Evolutionary conservation across 2,113 vertebrate genomes (phyloP).

Genomic region (Albula glossodonta): DNA sequence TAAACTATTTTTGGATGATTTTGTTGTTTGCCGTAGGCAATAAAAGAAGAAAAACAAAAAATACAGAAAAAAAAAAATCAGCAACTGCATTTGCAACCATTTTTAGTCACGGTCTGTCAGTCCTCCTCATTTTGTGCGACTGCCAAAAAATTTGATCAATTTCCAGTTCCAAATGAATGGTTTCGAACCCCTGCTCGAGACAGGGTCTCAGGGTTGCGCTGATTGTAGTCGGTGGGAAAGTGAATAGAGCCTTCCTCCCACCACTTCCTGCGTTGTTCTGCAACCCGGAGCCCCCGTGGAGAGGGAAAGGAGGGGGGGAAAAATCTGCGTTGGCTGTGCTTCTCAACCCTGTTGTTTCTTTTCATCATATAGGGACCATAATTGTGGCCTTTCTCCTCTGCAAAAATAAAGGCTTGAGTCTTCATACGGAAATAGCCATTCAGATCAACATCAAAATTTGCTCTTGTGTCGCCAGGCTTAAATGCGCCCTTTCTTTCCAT

Average conservation of each 20-base stretch:
- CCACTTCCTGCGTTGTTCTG: background rate
- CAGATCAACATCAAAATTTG: conserved; percentile 1
- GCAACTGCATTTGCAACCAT: background rate
- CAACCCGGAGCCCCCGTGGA: background rate
- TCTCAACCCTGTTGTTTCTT: conserved; percentile 14
- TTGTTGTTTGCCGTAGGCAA: background rate
- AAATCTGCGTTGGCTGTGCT: background rate
- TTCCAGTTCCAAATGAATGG: background rate
- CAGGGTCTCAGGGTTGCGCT: background rate
- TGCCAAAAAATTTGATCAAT: background rate
- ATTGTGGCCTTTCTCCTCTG: conserved; percentile 15
- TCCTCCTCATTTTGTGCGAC: background rate
- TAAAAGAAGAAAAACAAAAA: background rate
- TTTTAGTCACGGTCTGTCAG: background rate
- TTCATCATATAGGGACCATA: conserved; percentile 6
- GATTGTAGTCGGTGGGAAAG: background rate
- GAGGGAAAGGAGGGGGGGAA: background rate
- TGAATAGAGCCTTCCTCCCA: background rate
- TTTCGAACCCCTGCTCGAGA: background rate
- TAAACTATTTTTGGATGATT: background rate
- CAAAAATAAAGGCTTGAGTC: background rate
- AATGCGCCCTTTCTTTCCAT: background rate
- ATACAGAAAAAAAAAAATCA: background rate
- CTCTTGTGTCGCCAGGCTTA: background rate
- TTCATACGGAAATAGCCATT: background rate